Evolutionary conservation across 2,888 invertebrate species (phyloP).

Genomic region (Galerucella calmariensis): DNA sequence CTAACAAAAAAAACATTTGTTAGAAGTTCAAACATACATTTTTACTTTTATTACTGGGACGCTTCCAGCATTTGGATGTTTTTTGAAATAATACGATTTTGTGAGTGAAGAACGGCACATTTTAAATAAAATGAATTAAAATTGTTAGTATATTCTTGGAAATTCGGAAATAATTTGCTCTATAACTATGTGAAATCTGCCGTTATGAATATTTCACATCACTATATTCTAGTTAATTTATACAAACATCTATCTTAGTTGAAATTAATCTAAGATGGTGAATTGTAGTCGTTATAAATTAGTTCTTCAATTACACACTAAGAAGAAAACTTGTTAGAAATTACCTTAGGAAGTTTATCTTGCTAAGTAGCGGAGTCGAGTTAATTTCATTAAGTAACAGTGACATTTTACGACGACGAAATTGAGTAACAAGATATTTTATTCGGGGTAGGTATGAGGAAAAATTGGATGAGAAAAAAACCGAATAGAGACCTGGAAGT

Average conservation of each 20-base stretch:
- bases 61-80: not conserved
- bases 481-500: no score
- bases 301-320: not conserved
- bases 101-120: no score
- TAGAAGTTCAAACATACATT: no score
- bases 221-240: not conserved
- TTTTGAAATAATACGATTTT: not conserved
- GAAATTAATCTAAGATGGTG: not conserved
- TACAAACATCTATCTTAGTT: not conserved
- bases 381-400: not conserved
- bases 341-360: not conserved
- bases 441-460: no score
- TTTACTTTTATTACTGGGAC: no score
- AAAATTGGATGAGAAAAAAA: no score
- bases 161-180: no score
- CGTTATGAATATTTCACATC: not conserved
- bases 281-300: not conserved
- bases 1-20: not conserved
- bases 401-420: not conserved
- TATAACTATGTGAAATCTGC: no score
- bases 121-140: no score
- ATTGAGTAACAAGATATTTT: not conserved
- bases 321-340: not conserved
- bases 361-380: not conserved
- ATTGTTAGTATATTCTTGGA: no score